Evolutionary conservation across 2,113 vertebrate genomes (phyloP), one percentile per base, ranked within the genome.

Genomic region (Myiozetetes cayanensis): DNA sequence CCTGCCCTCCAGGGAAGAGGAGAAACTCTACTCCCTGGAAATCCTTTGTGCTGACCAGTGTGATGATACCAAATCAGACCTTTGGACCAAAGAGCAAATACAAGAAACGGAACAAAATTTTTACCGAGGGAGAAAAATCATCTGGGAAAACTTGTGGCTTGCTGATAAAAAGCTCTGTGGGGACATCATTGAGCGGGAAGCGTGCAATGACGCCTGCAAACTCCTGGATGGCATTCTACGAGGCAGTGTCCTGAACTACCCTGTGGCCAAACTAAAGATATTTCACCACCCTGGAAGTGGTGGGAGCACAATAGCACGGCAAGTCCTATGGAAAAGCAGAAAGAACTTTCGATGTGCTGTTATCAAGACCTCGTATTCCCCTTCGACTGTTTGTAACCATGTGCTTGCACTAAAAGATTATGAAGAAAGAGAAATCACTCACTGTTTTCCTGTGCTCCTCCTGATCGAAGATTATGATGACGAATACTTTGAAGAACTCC

Each of bases 221-320:
- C 93, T 98, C 88, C 33, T 99, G 44, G 79, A 85, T 1, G 90
- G 97, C 4, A 77, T 93, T 33, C 72, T 98, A 43, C 95, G 31
- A 76, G 62, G 58, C 30, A 96, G 76, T 4, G 4, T 30, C 9
- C 85, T 95, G 41, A 96, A 97, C 31, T 82, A 85, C 49, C 94
- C 97, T 3, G 97, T 98, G 47, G 93, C 90, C 27, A 97, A 92
- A 55, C 95, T 99, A 33, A 98, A 98, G 89, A 98, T 99, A 95
- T 98, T 97, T 93, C 98, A 99, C 94, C 98, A 98, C 52, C 98
- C 98, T 37, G 98, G 98, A 62, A 99, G 98, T 17, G 98, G 98
- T 46, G 98, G 98, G 72, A 99, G 98, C 90, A 99, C 98, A 67
- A 98, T 98, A 41, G 98, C 98, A 88, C 97, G 98, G 25, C 98